Conservation (phyloP, 2,113 vertebrate genomes). For the Nibea albiflora region DNA sequence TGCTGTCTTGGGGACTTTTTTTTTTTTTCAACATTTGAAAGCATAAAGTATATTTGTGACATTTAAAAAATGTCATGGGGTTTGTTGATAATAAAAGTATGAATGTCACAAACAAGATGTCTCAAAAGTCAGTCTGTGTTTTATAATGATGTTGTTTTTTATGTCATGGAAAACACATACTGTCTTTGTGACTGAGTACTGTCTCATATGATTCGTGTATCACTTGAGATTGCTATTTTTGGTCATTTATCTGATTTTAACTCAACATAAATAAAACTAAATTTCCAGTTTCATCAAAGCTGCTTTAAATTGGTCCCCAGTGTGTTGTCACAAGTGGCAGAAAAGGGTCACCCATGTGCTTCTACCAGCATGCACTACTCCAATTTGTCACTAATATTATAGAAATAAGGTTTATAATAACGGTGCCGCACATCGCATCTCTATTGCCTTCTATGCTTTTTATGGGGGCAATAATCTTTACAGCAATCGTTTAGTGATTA, state of each 20-base stretch:
- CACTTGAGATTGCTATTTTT: neutral
- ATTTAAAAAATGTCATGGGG: neutral
- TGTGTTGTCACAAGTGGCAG: neutral
- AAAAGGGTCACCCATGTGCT: neutral
- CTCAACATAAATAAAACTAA: neutral
- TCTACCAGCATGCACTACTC: too few species aligned
- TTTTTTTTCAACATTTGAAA: too few species aligned
- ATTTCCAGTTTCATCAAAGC: neutral
- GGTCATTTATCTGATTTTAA: neutral
- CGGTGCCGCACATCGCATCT: constrained; percentile 24
- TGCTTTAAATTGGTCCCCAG: neutral
- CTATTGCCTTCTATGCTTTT: constrained; percentile 43
- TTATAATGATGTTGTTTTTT: neutral
- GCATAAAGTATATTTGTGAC: neutral
- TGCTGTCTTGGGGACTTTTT: neutral
- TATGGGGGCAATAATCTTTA: constrained; percentile 55
- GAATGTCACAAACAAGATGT: neutral
- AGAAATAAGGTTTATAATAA: constrained; percentile 14
- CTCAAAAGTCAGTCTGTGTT: neutral
- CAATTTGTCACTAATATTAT: constrained; percentile 9
- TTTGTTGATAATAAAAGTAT: neutral
- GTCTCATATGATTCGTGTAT: neutral
- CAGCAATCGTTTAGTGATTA: constrained; percentile 50
- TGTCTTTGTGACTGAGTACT: neutral
- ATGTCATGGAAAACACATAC: neutral